phyloP scores from a whole-genome alignment of 2,888 invertebrate species.

The Mantis religiosa region DNA sequence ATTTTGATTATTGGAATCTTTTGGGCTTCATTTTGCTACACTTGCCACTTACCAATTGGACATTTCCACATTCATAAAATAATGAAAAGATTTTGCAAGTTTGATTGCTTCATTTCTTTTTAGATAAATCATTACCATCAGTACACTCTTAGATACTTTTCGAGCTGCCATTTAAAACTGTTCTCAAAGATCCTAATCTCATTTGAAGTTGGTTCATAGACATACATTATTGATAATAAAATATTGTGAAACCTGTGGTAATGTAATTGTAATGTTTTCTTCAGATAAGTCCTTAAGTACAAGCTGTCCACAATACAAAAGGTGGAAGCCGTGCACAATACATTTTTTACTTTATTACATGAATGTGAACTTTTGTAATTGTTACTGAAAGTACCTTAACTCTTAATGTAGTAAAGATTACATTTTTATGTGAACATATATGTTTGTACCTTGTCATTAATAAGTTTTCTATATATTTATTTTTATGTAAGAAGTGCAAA shows the following conservation, averaged over 20 bases:
- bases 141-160: too few relatives aligned
- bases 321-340: neutral
- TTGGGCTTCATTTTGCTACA: too few relatives aligned
- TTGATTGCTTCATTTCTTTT: too few relatives aligned
- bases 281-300: neutral
- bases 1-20: too few relatives aligned
- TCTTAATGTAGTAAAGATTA: neutral
- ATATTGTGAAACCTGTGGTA: neutral
- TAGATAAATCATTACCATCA: too few relatives aligned
- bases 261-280: neutral
- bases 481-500: neutral
- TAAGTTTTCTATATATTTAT: neutral
- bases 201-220: neutral
- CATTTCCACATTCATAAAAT: too few relatives aligned
- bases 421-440: neutral
- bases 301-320: neutral
- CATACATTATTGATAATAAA: neutral
- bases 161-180: too few relatives aligned
- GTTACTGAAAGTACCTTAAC: neutral
- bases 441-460: neutral
- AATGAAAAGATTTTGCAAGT: too few relatives aligned
- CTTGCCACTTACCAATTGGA: too few relatives aligned
- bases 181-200: too few relatives aligned
- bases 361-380: neutral
- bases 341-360: neutral